Evolutionary conservation across 2,888 invertebrate species (phyloP), one percentile per base, ranked within the genome.

Genomic region (Cheilosia vernalis): DNA sequence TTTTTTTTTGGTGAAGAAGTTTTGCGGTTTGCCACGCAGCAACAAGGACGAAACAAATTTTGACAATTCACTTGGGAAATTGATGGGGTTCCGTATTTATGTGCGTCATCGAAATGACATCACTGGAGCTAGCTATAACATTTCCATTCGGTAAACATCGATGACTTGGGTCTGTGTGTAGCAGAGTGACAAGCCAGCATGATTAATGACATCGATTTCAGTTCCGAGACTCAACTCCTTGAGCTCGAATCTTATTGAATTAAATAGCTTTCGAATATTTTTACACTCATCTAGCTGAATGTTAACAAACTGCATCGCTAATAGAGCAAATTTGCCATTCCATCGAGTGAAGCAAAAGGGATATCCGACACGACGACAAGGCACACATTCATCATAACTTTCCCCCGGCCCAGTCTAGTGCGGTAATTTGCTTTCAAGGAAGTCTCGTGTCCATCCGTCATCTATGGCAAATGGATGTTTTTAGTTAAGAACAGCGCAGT

Each of bases 181-280:
- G 9, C 44, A 37, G 72, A 80, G 60, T 81, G 85, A 81, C 85
- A 85, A 80, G 76, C 49, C 76, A 53, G 61, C 42, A 81, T 85
- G 85, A 85, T 85, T 85, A 81, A 85, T 81, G 85, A 77, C 70
- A 58, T 80, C 67, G 77, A 77, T 80, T 81, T 72, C 44, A 66
- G 61, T 81, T 80, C 85, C 72, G 10, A 66, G 53, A 44, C 67
- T 47, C 10, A 17, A 47, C 47, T 37, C 3, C 30, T 30, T 9
- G 9, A 13, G 4, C 37, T 60, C 63, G 72, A 72, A 72, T 81
- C 72, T 67, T 81, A 85, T 77, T 85, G 85, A 85, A 85, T 81
- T 85, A 81, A 81, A 67, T 55, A 81, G 70, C 73, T 67, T 51
- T 47, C 27, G 40, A 72, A 78, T 63, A 56, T 69, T 73, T 58